These are phyloP conservation scores for Pampusana beccarii DNA, from an alignment of 2,113 vertebrate species.

Conservation along the genomic window DNA sequence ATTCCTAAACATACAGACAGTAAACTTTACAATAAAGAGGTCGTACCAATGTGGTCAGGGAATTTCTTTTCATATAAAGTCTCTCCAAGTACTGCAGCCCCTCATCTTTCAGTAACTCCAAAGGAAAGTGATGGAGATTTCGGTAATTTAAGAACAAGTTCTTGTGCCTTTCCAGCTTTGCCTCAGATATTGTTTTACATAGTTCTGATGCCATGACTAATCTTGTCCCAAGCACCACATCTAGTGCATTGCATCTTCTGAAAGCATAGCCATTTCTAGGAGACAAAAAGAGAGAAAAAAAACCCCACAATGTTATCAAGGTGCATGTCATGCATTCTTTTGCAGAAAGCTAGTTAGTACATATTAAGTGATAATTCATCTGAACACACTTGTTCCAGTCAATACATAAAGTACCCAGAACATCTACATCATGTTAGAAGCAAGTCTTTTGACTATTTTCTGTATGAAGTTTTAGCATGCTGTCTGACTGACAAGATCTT, in stretches of 20 bases:
- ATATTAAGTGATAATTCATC: not conserved
- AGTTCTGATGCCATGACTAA: constrained; percentile 91
- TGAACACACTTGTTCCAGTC: not conserved
- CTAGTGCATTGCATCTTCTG: constrained; percentile 54
- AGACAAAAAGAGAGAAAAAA: not conserved
- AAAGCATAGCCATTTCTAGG: constrained; percentile 70
- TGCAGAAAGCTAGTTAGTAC: not conserved
- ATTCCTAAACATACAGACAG: constrained; percentile 25
- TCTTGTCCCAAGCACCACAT: constrained; percentile 46
- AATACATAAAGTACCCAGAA: not conserved
- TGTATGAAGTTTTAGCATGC: not conserved
- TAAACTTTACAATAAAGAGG: constrained; percentile 25
- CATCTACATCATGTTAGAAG: not conserved
- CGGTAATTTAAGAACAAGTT: constrained; percentile 94
- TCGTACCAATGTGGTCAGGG: constrained; percentile 90
- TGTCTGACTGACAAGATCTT: not conserved
- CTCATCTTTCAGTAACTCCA: constrained; percentile 91
- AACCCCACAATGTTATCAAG: not conserved
- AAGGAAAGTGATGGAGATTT: constrained; percentile 90
- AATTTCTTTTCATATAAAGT: constrained; percentile 98
- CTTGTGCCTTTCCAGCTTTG: constrained; percentile 94
- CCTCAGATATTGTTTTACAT: constrained; percentile 89
- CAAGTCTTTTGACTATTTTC: not conserved
- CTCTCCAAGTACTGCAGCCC: constrained; percentile 94
- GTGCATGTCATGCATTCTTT: not conserved